Evolutionary conservation across 2,113 vertebrate species (phyloP), one percentile per base, ranked within the genome.

Genomic region (Coturnix japonica): DNA sequence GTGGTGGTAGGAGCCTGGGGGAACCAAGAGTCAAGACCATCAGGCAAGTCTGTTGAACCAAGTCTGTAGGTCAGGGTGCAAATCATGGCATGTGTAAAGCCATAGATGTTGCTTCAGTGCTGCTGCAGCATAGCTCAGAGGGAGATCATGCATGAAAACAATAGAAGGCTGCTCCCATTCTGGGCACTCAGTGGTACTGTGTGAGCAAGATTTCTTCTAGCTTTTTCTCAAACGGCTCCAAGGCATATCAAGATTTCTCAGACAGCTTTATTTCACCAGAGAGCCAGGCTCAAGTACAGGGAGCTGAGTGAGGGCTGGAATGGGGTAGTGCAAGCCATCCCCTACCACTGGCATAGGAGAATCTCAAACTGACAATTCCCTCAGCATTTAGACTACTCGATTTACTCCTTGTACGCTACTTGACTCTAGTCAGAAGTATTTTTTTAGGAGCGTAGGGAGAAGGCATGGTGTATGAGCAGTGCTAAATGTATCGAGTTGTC

Each of bases 81-180:
- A 26, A 53, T 57, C 0, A 44, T 49, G 22, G 49, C 61, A 23
- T 21, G 13, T 20, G 5, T 47, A 23, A 37, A 72, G 54, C 22
- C 15, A 30, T 28, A 69, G 37, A 7, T 26, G 22, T 11, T 11
- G n/a, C 37, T 49, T 35, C 28, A 49, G 37, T 70, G 49, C 25
- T 17, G 6, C 28, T 81, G 61, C 31, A 74, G 28, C 10, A 3
- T 35, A 84, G 57, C 37, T 66, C 23, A n/a, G 65, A 14, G 14
- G 11, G 18, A 67, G 15, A 43, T 33, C 0, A 2, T 0, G 0
- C 13, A 25, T 7, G 13, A 75, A 11, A 75, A 7, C 26, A 75
- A 44, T 35, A 39, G 49, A 63, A 6, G 16, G 41, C 13, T 74
- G 9, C 54, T 82, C 25, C 33, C 23, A 14, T 14, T n/a, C 43